phyloP scores from a whole-genome alignment of 2,888 invertebrate genomes.

The Acanthopleura granulata region DNA sequence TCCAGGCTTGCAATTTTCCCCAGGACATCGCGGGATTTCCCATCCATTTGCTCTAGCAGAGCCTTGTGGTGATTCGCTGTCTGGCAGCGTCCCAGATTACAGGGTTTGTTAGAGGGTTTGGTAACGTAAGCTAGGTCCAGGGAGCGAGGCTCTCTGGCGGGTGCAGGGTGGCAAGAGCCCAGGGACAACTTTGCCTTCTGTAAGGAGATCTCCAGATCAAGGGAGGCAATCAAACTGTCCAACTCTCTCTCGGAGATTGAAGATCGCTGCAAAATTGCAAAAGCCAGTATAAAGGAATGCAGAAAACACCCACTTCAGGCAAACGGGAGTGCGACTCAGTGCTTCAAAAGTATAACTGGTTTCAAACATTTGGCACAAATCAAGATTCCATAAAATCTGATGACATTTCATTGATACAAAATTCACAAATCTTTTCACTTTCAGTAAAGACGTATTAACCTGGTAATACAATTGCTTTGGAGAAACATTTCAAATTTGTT shows the following conservation, averaged over 20 bases:
- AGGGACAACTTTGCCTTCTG: conserved; percentile 37
- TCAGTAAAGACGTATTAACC: too few relatives aligned
- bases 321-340: too few relatives aligned
- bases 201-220: conserved; percentile 42
- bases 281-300: not conserved
- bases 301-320: not conserved
- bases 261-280: conserved; percentile 26
- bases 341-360: too few relatives aligned
- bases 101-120: not conserved
- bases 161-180: not conserved
- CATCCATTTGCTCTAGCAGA: not conserved
- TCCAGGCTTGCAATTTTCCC: not conserved
- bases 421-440: too few relatives aligned
- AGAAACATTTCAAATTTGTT: too few relatives aligned
- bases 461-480: too few relatives aligned
- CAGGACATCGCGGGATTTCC: not conserved
- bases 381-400: too few relatives aligned
- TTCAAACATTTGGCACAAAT: too few relatives aligned
- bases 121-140: not conserved
- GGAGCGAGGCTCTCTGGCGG: not conserved
- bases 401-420: too few relatives aligned
- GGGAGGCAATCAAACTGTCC: conserved; percentile 38
- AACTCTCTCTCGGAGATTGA: conserved; percentile 36
- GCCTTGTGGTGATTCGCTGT: not conserved
- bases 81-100: not conserved